These are phyloP conservation scores for Brassicogethes aeneus DNA, from an alignment of 2,888 invertebrate genomes.

Conservation along the genomic window DNA sequence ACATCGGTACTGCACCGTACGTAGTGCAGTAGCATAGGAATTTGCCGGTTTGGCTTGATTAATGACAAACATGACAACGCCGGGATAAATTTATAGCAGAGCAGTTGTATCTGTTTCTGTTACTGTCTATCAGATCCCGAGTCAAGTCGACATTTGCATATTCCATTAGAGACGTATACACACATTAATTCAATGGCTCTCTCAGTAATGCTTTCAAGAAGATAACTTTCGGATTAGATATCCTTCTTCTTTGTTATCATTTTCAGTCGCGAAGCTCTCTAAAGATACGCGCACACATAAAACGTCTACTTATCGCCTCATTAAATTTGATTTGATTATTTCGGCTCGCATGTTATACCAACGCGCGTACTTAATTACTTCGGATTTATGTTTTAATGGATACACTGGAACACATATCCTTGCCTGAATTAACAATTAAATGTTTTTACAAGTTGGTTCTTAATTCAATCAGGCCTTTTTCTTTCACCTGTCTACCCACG, in stretches of 20 bases:
- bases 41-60: neutral
- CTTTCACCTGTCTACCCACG: no score
- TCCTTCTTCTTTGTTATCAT: neutral
- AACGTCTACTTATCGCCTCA: neutral
- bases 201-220: conserved; percentile 1
- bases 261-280: no score
- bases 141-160: conserved; percentile 24
- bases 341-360: neutral
- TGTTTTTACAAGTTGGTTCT: no score
- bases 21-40: no score
- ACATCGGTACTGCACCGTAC: no score
- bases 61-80: conserved; percentile 1
- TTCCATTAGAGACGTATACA: conserved; percentile 24
- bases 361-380: neutral
- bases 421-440: no score
- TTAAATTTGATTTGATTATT: neutral
- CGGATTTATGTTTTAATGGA: neutral
- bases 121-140: conserved; percentile 27
- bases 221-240: neutral
- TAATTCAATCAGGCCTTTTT: no score
- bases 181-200: conserved; percentile 2
- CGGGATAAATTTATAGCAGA: conserved; percentile 26
- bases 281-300: neutral
- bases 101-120: conserved; percentile 26
- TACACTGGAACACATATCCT: no score